Percentiles rank a stretch among this genome's conserved stretches.
These are phyloP conservation scores for Bungarus multicinctus DNA, from an alignment of 2,113 vertebrate genomes.

Conservation along the genomic window DNA sequence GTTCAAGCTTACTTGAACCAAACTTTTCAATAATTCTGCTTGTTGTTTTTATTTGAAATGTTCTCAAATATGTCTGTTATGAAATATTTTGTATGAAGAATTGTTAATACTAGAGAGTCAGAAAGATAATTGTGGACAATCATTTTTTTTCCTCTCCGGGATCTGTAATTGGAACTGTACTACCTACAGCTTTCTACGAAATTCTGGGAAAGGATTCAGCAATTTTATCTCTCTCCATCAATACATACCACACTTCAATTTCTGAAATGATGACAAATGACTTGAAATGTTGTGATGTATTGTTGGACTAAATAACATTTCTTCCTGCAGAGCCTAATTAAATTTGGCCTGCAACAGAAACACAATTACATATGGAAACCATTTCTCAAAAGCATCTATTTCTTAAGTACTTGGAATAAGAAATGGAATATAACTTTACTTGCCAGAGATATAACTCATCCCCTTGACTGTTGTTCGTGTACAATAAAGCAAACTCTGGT, in stretches of 20 bases:
- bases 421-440: background rate
- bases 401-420: background rate
- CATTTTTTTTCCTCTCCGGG: too few species aligned
- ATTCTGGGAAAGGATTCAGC: background rate
- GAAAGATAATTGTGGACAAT: background rate
- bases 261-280: background rate
- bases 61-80: background rate
- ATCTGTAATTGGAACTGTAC: background rate
- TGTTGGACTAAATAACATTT: conserved; percentile 6
- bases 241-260: background rate
- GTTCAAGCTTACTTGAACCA: background rate
- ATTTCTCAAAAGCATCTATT: conserved; percentile 12
- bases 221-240: background rate
- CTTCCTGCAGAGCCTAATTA: background rate
- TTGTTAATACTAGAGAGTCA: background rate
- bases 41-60: background rate
- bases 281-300: background rate
- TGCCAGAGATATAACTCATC: background rate
- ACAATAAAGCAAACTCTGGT: background rate
- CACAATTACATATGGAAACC: conserved; percentile 15
- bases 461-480: background rate
- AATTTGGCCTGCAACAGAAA: background rate
- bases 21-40: background rate
- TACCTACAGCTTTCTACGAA: background rate
- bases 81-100: background rate